Conservation (phyloP, 2,113 vertebrate genomes). For the Erpornis zantholeuca region DNA sequence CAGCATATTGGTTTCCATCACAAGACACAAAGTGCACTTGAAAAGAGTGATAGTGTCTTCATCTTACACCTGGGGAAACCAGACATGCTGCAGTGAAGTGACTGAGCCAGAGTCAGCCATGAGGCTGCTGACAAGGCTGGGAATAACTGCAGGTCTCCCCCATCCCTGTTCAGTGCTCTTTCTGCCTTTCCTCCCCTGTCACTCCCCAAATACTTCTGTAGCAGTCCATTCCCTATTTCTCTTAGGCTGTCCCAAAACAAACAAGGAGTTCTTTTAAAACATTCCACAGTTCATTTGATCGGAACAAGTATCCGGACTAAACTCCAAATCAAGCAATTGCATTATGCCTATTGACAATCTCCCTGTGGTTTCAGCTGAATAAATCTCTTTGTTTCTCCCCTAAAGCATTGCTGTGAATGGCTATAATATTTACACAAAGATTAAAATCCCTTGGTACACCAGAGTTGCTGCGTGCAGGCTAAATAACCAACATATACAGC, state of each 20-base stretch:
- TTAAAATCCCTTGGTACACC: slow-evolving; percentile 42
- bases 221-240: background rate
- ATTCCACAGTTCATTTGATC: slow-evolving; percentile 59
- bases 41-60: background rate
- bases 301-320: slow-evolving; percentile 5
- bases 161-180: background rate
- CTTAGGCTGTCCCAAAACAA: slow-evolving; percentile 38
- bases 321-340: slow-evolving; percentile 59
- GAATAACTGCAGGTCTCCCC: background rate
- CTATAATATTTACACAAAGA: slow-evolving; percentile 54
- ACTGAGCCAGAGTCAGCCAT: background rate
- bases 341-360: slow-evolving; percentile 48
- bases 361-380: slow-evolving; percentile 63
- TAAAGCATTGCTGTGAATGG: slow-evolving; percentile 30
- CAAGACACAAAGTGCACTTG: background rate
- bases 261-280: slow-evolving; percentile 15
- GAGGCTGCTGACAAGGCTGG: background rate
- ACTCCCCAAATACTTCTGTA: slow-evolving; percentile 27
- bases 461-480: slow-evolving; percentile 8
- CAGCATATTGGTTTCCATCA: background rate
- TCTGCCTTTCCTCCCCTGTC: background rate
- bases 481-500: slow-evolving; percentile 44
- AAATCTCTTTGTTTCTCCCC: slow-evolving; percentile 54
- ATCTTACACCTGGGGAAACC: background rate
- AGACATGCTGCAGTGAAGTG: background rate